Base-by-base conservation (phyloP, 2,888 invertebrate genomes). In the Parnassius orleans region DNA sequence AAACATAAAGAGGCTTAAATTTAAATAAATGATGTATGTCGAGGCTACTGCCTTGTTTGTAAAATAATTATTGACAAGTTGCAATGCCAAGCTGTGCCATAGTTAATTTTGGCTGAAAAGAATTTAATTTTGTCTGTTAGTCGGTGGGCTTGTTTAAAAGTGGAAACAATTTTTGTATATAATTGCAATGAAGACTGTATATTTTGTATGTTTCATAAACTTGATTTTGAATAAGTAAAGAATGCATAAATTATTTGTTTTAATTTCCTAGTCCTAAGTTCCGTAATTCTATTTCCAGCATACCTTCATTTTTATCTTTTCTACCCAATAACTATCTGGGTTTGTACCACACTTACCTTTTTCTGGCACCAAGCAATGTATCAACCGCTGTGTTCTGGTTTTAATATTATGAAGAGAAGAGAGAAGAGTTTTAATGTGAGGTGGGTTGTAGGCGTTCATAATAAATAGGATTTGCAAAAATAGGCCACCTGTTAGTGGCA, bases 171-270 rank as follows among this genome's bases (percentile, higher is more conserved):
- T 63, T 73, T 80, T 87, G 80, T 86, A 82, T 76, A 84, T 83
- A 81, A 72, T 70, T 75, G 76, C 77, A 75, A 73, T 71, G 75
- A 90, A 90, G 90, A 90, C 90, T 90, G 90, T 90, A 88, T 88
- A 89, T 89, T 88, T 87, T 87, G 83, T 86, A 86, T 79, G 76
- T 70, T 74, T 76, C 77, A 14, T 59, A 59, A 67, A 70, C 66
- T 71, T 68, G 65, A 67, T 66, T 63, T 66, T 54, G 63, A 61
- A 65, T 56, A 65, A 69, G 64, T 71, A 69, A 72, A 72, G 41
- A 59, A 62, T 61, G 67, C 60, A 55, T 33, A 54, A 65, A 5
- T 33, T 14, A 5, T 33, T 24, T 11, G 44, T 14, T 46, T 59
- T 59, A 41, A 33, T 51, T 57, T 57, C 78, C 7, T 11, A n/a